phyloP scores from a whole-genome alignment of 2,888 invertebrate genomes.

The Palloptera scutellata region DNA sequence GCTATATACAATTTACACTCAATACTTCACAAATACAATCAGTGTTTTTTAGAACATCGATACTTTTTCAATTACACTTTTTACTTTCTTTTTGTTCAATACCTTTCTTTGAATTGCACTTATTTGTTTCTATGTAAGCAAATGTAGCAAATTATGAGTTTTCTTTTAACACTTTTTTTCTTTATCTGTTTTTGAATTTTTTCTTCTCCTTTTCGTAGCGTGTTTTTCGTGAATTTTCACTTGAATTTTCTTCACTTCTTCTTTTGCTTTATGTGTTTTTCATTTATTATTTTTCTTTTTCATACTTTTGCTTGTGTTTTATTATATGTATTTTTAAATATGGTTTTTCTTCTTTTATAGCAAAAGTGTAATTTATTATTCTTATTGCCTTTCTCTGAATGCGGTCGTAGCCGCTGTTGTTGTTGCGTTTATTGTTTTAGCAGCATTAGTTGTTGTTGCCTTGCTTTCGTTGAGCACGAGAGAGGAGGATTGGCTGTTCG shows the following conservation, averaged over 20 bases:
- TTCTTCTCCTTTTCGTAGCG: conserved; percentile 41
- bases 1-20: background rate
- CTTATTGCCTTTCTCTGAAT: conserved; percentile 46
- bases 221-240: conserved; percentile 31
- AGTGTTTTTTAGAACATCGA: conserved; percentile 20
- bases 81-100: conserved; percentile 22
- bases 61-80: conserved; percentile 25
- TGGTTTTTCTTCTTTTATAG: conserved; percentile 14
- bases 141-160: conserved; percentile 19
- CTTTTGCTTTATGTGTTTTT: conserved; percentile 17
- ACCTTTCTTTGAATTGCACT: conserved; percentile 25
- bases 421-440: conserved; percentile 15
- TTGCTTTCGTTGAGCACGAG: background rate
- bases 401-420: conserved; percentile 11
- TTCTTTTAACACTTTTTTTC: conserved; percentile 22
- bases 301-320: background rate
- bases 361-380: conserved; percentile 58
- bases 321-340: conserved; percentile 1
- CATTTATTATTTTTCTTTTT: conserved; percentile 16
- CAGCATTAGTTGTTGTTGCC: conserved; percentile 11
- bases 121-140: conserved; percentile 6
- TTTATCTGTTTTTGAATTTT: conserved; percentile 26
- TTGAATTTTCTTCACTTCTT: conserved; percentile 28
- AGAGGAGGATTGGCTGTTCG: too few species aligned
- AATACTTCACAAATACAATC: conserved; percentile 19